phyloP scores from a whole-genome alignment of 2,888 invertebrate species.

The Chloroclystis v-ata region DNA sequence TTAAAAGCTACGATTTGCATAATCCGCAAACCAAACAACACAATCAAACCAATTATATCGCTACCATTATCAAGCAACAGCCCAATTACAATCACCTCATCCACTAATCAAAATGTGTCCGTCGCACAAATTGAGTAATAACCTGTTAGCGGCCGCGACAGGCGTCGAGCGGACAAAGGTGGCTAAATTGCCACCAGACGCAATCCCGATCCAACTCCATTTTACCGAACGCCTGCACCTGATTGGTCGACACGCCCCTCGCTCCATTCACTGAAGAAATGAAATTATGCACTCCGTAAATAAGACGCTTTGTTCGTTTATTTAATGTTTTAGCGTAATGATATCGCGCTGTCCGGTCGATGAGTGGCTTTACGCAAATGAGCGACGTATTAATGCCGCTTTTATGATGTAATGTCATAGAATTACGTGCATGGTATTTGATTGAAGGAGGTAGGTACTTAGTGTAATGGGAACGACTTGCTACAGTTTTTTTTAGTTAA shows the following conservation, averaged over 20 bases:
- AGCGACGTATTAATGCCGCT: too few relatives aligned
- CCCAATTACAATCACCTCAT: slow-evolving; percentile 48
- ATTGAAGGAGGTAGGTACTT: too few relatives aligned
- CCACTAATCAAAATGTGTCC: slow-evolving; percentile 69
- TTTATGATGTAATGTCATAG: too few relatives aligned
- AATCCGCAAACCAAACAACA: too few relatives aligned
- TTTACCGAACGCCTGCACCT: slow-evolving; percentile 64
- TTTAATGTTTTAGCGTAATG: slow-evolving; percentile 49
- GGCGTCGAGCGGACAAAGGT: slow-evolving; percentile 44
- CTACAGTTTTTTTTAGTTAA: too few relatives aligned
- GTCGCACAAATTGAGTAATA: slow-evolving; percentile 72
- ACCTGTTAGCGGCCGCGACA: slow-evolving; percentile 57
- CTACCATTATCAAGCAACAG: background rate
- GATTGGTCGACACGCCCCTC: slow-evolving; percentile 69
- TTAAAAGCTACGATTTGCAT: too few relatives aligned
- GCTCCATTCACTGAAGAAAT: slow-evolving; percentile 50
- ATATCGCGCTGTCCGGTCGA: slow-evolving; percentile 25
- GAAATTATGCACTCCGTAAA: slow-evolving; percentile 72
- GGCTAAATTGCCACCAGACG: slow-evolving; percentile 68
- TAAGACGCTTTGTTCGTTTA: slow-evolving; percentile 58
- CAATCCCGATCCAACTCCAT: slow-evolving; percentile 65
- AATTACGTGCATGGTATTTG: too few relatives aligned
- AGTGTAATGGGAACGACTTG: too few relatives aligned
- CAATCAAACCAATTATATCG: background rate
- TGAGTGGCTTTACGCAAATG: slow-evolving; percentile 16